Conservation (phyloP, 2,888 invertebrate species). For the Caenorhabditis virilis region DNA sequence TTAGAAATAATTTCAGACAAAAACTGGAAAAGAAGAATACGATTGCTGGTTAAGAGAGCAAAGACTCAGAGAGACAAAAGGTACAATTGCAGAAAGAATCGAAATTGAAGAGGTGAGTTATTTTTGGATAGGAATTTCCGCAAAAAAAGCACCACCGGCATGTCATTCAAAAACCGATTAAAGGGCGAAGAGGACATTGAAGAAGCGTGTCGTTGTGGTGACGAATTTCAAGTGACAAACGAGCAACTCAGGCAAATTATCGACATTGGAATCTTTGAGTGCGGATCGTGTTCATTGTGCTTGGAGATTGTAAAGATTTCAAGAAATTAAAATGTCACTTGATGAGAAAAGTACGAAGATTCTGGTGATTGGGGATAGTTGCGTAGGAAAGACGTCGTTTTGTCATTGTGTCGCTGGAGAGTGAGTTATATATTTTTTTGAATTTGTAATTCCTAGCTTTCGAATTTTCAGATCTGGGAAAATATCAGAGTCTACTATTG, state of each 20-base stretch:
- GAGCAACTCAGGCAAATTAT: conserved; percentile 52
- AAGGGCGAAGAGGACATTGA: conserved; percentile 18
- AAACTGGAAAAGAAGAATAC: conserved; percentile 27
- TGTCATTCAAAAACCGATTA: not conserved
- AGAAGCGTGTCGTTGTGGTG: conserved; percentile 53
- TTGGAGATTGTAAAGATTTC: conserved; percentile 48
- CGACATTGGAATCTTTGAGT: conserved; percentile 62
- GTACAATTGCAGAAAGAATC: conserved; percentile 52
- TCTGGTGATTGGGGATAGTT: conserved; percentile 88
- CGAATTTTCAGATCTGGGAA: conserved; percentile 74
- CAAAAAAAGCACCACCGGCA: not conserved
- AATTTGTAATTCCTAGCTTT: conserved; percentile 5
- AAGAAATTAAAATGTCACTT: conserved; percentile 19
- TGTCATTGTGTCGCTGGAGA: conserved; percentile 47
- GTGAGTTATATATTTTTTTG: conserved; percentile 24
- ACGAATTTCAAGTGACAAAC: conserved; percentile 35
- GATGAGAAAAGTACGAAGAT: conserved; percentile 74
- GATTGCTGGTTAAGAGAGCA: conserved; percentile 64
- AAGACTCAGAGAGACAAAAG: conserved; percentile 51
- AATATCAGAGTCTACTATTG: conserved; percentile 92
- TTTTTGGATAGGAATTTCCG: not conserved
- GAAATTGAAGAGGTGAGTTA: conserved; percentile 22
- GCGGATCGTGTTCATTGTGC: conserved; percentile 61
- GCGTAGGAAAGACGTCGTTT: conserved; percentile 83
- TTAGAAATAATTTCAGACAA: conserved; percentile 1